phyloP scores from a whole-genome alignment of 2,113 vertebrate species.

The Butorides virescens region DNA sequence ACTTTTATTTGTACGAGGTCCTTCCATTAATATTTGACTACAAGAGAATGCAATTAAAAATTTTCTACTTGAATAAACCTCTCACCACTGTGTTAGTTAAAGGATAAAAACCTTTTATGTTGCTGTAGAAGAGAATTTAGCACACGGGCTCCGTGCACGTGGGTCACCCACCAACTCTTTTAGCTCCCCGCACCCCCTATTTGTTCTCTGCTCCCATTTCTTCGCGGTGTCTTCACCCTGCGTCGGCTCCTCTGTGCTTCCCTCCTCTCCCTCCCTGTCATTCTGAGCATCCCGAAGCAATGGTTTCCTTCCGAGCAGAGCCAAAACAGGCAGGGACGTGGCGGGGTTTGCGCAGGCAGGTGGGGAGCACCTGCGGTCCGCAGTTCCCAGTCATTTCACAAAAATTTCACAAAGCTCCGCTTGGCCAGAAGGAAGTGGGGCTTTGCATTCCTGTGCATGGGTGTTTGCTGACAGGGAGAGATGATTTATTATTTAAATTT shows the following conservation, averaged over 20 bases:
- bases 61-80: slow-evolving; percentile 68
- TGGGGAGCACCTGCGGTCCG: not conserved
- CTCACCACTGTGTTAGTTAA: slow-evolving; percentile 62
- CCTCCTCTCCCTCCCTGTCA: not conserved
- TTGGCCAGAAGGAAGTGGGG: not conserved
- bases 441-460: not conserved
- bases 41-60: slow-evolving; percentile 72
- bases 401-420: not conserved
- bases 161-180: not conserved
- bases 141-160: not conserved
- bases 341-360: not conserved
- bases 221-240: accelerated
- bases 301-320: not conserved
- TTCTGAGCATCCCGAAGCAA: not conserved
- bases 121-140: slow-evolving; percentile 13
- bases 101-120: slow-evolving; percentile 51
- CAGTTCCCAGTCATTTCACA: not conserved
- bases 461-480: not conserved
- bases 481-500: slow-evolving; percentile 61
- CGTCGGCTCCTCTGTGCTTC: not conserved
- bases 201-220: not conserved
- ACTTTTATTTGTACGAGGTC: slow-evolving; percentile 72
- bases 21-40: slow-evolving; percentile 74
- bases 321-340: not conserved
- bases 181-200: not conserved